phyloP scores from a whole-genome alignment of 1,140 invertebrate species.

The Drosophila neocordata region DNA sequence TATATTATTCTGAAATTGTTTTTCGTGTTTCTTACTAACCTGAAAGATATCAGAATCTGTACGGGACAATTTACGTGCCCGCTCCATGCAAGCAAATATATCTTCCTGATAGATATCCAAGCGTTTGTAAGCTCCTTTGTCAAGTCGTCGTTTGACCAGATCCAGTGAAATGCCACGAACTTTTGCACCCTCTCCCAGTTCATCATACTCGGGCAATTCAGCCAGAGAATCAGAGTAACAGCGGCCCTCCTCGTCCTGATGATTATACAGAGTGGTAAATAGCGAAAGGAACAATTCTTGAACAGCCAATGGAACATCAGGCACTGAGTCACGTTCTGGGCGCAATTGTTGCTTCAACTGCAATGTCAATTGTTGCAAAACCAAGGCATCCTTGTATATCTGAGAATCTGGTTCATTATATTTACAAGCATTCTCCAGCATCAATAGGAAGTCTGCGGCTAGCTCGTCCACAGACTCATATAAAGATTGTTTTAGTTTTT shows the following conservation, averaged over 20 bases:
- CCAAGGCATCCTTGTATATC: conserved; percentile 98
- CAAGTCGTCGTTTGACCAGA: conserved; percentile 92
- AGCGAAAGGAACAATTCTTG: conserved; percentile 96
- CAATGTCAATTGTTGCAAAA: conserved; percentile 94
- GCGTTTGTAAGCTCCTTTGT: conserved; percentile 94
- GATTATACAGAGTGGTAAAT: conserved; percentile 97
- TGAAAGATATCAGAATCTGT: conserved; percentile 95
- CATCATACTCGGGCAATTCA: conserved; percentile 95
- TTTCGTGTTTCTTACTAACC: neutral
- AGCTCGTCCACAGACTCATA: conserved; percentile 96
- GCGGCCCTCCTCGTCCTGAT: conserved; percentile 97
- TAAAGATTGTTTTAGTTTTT: conserved; percentile 90
- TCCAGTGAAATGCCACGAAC: conserved; percentile 92
- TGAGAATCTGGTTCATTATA: conserved; percentile 99
- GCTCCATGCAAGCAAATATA: conserved; percentile 96
- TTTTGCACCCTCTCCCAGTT: conserved; percentile 86
- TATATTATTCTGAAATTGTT: neutral
- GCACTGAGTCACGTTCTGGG: conserved; percentile 92
- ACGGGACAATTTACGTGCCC: conserved; percentile 92
- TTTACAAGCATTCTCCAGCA: conserved; percentile 99
- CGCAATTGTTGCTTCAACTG: conserved; percentile 95
- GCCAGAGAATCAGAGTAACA: conserved; percentile 98
- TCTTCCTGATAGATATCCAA: conserved; percentile 98
- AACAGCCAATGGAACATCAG: conserved; percentile 93
- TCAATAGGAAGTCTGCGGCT: conserved; percentile 95